Base-by-base conservation (phyloP, 1,140 invertebrate species). In the Drosophila nannoptera region DNA sequence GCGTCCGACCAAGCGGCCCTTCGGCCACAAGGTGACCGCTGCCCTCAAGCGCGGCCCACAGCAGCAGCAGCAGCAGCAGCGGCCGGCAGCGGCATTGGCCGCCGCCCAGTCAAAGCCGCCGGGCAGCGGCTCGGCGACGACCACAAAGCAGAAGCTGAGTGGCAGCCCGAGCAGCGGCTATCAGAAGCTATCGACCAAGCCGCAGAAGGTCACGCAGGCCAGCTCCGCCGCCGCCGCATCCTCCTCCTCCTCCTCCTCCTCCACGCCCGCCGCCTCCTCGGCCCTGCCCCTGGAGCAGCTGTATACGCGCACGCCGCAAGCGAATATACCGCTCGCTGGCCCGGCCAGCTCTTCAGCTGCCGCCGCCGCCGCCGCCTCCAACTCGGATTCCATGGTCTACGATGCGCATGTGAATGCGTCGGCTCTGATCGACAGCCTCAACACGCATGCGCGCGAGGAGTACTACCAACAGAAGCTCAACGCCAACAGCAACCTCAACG, bases 321-420 rank as follows among this genome's bases (percentile, higher is more conserved):
- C 87, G 12, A 88, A 78, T 62, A 80, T 87, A 45, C 67, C 76
- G 7, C 31, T 80, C 16, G 83, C 88, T 38, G 64, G 22, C 22
- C 22, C 87, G 12, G 54, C 59, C 43, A 46, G 45, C 45, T 46
- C 45, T 7, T 64, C 68, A 12, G 46, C 54, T 48, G 53, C 62
- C 59, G 52, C 43, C 12, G 22, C 64, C 6, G 62, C 55, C 46
- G 63, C 54, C 7, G 67, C 48, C 36, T 53, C 52, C 7, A 9
- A 56, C 60, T 68, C 70, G 48, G 87, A 89, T 9, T 53, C 63
- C 16, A 73, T 88, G 40, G 73, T 86, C 46, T 89, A 89, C 45
- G 88, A 89, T 83, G 64, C 65, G 4, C 87, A 89, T 65, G 88
- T 89, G 50, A 89, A 87, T 74, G 84, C 88, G 7, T 89, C 88